Percentiles rank a stretch among this genome's conserved stretches.
Evolutionary conservation across 1,140 invertebrate genomes (phyloP).

Genomic region (Saccostrea glomerata): DNA sequence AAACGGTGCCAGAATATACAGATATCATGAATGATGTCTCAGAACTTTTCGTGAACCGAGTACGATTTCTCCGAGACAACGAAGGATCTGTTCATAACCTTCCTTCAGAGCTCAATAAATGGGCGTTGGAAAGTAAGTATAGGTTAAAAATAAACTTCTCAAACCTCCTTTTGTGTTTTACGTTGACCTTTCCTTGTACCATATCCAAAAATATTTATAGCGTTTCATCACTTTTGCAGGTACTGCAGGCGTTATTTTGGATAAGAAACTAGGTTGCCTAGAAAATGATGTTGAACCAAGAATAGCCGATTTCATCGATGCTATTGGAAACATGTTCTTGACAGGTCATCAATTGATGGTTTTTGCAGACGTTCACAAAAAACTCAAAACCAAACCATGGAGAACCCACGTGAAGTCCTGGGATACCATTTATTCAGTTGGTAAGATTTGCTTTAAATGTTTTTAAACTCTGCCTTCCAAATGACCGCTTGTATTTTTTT

Average conservation of each 20-base stretch:
- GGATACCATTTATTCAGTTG: constrained; percentile 68
- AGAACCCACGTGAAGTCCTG: constrained; percentile 66
- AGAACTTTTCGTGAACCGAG: constrained; percentile 56
- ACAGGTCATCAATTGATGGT: constrained; percentile 70
- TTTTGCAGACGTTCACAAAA: constrained; percentile 66
- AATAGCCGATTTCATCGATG: constrained; percentile 65
- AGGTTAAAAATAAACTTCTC: too few relatives aligned
- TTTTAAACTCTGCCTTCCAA: neutral
- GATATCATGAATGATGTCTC: constrained; percentile 62
- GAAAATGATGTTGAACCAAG: constrained; percentile 59
- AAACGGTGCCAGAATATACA: constrained; percentile 60
- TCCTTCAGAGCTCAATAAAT: constrained; percentile 68
- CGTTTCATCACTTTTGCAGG: constrained; percentile 60
- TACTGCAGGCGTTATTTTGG: constrained; percentile 62
- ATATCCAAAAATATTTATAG: neutral
- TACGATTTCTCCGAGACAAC: constrained; percentile 59
- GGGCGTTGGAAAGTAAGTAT: constrained; percentile 69
- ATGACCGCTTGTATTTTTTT: neutral
- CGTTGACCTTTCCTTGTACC: neutral
- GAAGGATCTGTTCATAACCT: constrained; percentile 56
- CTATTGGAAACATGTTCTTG: constrained; percentile 68
- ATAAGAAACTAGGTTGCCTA: constrained; percentile 64
- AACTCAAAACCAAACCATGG: constrained; percentile 64
- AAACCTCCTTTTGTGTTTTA: neutral
- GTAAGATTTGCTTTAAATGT: constrained; percentile 52